Evolutionary conservation across 1,140 invertebrate species (phyloP), one percentile per base, ranked within the genome.

Genomic region (Drosophila kurseongensis): DNA sequence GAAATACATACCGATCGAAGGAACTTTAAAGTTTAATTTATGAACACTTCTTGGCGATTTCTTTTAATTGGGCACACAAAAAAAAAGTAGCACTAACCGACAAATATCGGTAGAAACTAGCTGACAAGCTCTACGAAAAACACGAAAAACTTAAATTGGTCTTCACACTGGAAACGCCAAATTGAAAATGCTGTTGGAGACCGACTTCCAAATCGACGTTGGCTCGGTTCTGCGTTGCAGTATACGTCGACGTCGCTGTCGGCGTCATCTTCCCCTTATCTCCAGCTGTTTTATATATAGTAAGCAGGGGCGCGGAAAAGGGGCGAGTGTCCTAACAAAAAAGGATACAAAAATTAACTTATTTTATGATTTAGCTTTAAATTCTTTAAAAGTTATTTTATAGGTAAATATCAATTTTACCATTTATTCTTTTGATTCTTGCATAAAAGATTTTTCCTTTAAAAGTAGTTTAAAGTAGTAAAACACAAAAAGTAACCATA

Each of bases 141-240:
- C 13, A 41, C 42, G 44, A 47, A 76, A 81, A 79, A 88, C 59
- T 61, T 60, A 50, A 89, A 72, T 91, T 90, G 85, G 86, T 91
- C 90, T 91, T 90, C 86, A 78, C 90, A 88, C 90, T 91, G 90
- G 83, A 91, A 91, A 90, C 80, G 90, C 80, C 77, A 90, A 91
- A 90, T 85, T 76, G 72, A 52, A 78, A 91, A 83, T 91, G 78
- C 58, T 83, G 62, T 56, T 61, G 62, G 38, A 76, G 16, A 76
- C 36, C 47, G 35, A 16, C 51, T 60, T 57, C 27, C 18, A 67
- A 69, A 27, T 56, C 32, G 40, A 71, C 75, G 74, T 78, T 63
- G 52, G 16, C 40, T 65, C 47, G 45, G 14, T n/a, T 10, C n/a
- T 10, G 57, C 69, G 48, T 5, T 40, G 40, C 36, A 12, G 69